Evolutionary conservation across 2,797 vertebrate species (phyloP).

Genomic region (Prionace glauca): DNA sequence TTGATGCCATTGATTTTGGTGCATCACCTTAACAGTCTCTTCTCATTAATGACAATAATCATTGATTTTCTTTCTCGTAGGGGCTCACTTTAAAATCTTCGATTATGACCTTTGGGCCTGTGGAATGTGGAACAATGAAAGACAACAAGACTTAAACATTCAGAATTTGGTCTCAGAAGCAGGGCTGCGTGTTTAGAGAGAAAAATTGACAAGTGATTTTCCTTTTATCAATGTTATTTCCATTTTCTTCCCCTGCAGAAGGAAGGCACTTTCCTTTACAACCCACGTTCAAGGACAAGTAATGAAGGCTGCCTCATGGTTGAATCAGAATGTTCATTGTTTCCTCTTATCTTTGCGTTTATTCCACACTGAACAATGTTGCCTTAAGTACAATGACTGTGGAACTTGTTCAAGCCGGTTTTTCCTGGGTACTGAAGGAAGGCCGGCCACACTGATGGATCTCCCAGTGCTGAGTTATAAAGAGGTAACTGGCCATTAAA

Average conservation of each 20-base stretch:
- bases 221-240: not conserved
- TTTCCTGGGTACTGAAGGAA: not conserved
- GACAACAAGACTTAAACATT: not conserved
- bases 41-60: not conserved
- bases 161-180: not conserved
- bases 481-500: no score
- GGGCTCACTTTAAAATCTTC: not conserved
- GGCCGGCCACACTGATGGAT: no score
- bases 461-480: no score
- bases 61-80: not conserved
- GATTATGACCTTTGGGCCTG: not conserved
- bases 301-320: not conserved
- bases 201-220: conserved; percentile 1
- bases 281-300: no score
- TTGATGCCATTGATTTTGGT: not conserved
- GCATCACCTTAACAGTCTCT: not conserved
- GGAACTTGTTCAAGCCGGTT: not conserved
- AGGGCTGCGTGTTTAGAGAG: not conserved
- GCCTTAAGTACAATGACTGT: not conserved
- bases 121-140: not conserved
- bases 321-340: not conserved
- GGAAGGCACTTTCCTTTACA: not conserved
- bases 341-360: not conserved
- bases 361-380: not conserved
- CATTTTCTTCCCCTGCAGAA: not conserved